Percentiles rank a stretch among this genome's conserved stretches.
phyloP scores from a whole-genome alignment of 1,140 invertebrate genomes.

The Aphaenogaster floridana region DNA sequence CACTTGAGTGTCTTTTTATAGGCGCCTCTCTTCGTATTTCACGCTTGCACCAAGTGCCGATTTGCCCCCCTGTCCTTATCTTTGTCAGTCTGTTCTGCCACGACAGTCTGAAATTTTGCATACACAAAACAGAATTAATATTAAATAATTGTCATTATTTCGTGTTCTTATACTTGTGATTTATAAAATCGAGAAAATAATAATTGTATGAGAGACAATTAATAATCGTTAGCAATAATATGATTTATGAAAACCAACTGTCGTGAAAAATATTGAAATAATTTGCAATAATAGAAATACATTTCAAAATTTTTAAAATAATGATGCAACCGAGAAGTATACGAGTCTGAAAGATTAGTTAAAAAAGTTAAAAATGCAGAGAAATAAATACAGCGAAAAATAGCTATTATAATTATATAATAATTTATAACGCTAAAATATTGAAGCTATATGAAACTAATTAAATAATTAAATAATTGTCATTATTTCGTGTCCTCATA shows the following conservation, averaged over 20 bases:
- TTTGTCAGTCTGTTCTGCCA: too few relatives aligned
- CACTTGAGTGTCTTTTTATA: slow-evolving; percentile 75
- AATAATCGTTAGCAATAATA: background rate
- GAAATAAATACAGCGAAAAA: background rate
- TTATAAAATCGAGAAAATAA: background rate
- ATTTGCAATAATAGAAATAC: background rate
- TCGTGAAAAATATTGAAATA: background rate
- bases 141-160: background rate
- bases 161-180: background rate
- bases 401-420: background rate
- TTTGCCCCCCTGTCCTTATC: slow-evolving; percentile 30
- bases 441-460: background rate
- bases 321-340: background rate
- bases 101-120: background rate
- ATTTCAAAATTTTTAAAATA: background rate
- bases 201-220: background rate
- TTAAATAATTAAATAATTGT: background rate
- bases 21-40: slow-evolving; percentile 72
- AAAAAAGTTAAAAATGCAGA: background rate
- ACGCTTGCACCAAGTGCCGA: slow-evolving; percentile 57
- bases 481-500: background rate
- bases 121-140: background rate
- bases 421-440: background rate
- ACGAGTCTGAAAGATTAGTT: background rate
- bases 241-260: background rate